These are phyloP conservation scores for Epizoanthus stellaris DNA, from an alignment of 92 coral and sea anemone genomes.

Conservation along the genomic window DNA sequence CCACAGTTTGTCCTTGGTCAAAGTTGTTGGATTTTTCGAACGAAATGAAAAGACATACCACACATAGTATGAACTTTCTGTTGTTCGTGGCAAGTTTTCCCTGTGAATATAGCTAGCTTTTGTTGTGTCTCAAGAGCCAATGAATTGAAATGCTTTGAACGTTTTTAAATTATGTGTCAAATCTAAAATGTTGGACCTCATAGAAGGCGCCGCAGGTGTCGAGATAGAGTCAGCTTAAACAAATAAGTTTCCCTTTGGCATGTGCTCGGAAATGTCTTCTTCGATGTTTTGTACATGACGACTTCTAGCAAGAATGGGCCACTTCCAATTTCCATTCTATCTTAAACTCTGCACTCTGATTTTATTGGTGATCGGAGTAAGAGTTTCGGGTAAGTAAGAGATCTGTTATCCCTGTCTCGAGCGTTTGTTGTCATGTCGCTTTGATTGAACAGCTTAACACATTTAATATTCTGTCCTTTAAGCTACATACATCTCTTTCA, in stretches of 20 bases:
- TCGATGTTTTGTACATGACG: background rate
- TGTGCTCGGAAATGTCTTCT: background rate
- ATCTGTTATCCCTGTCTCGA: background rate
- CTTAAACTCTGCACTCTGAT: background rate
- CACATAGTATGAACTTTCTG: no score
- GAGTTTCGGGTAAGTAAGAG: slow-evolving; percentile 1
- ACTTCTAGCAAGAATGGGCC: background rate
- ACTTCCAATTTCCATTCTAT: background rate
- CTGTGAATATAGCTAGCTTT: background rate
- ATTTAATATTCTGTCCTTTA: background rate
- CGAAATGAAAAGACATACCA: no score
- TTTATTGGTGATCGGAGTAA: background rate
- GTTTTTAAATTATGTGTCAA: background rate
- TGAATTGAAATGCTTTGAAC: background rate
- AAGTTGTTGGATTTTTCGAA: no score
- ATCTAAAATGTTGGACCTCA: background rate
- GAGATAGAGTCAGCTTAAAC: background rate
- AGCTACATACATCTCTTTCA: background rate
- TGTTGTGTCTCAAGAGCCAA: slow-evolving; percentile 12
- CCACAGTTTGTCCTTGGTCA: no score
- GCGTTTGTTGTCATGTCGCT: background rate
- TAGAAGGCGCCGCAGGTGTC: background rate
- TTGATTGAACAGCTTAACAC: background rate
- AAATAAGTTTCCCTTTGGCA: background rate
- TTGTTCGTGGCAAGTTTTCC: background rate